Percentiles rank a stretch among this genome's conserved stretches.
These are phyloP conservation scores for Strigops habroptila DNA, from an alignment of 2,113 vertebrate species.

Conservation along the genomic window DNA sequence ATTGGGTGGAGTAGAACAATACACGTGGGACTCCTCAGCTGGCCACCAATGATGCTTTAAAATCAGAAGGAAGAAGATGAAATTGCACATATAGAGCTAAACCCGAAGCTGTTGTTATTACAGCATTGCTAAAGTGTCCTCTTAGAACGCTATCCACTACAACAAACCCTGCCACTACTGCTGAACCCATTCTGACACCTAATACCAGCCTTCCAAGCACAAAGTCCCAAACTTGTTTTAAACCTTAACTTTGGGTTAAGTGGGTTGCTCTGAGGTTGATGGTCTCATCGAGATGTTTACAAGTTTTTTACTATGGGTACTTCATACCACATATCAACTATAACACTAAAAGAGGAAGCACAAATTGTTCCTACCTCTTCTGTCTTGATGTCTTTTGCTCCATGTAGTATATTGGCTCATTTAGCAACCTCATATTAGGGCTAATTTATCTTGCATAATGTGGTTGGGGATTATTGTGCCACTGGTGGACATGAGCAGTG, in stretches of 20 bases:
- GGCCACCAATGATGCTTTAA: slow-evolving; percentile 65
- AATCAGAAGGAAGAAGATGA: not conserved
- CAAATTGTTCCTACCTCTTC: slow-evolving; percentile 24
- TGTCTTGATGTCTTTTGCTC: slow-evolving; percentile 13
- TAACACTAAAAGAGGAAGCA: not conserved
- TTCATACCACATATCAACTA: not conserved
- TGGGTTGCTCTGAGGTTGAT: not conserved
- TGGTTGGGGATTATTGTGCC: slow-evolving; percentile 45
- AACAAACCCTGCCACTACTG: not conserved
- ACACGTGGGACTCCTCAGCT: not conserved
- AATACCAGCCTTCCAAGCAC: not conserved
- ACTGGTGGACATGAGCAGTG: not conserved
- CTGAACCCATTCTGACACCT: not conserved
- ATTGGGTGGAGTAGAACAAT: slow-evolving; percentile 4
- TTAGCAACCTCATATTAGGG: slow-evolving; percentile 62
- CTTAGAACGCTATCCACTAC: not conserved
- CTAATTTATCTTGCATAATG: slow-evolving; percentile 64
- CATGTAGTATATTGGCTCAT: slow-evolving; percentile 58
- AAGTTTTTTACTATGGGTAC: not conserved
- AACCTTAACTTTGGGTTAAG: no score
- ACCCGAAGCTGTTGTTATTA: not conserved
- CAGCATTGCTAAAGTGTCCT: not conserved
- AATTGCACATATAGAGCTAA: not conserved
- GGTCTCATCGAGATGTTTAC: not conserved
- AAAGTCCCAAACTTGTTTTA: not conserved